Evolutionary conservation across 2,888 invertebrate species (phyloP), one percentile per base, ranked within the genome.

Genomic region (Hemicrepidius hirtus): DNA sequence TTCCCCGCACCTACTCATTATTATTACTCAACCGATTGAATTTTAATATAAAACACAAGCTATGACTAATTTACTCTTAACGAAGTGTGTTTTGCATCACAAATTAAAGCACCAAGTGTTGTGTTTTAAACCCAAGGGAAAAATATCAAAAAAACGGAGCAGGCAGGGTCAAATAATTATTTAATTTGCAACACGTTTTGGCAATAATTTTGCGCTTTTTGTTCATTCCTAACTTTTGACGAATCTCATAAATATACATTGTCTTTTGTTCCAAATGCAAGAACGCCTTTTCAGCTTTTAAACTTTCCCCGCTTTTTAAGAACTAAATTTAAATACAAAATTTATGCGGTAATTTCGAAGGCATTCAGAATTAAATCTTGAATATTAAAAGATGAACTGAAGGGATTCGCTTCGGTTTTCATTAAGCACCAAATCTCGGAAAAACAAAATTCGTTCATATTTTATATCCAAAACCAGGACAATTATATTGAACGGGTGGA

Each of bases 241-340:
- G 18, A 18, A 35, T 57, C 67, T 67, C 40, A 67, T 67, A 67
- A 67, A 67, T 67, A 67, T 57, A 59, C 67, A 67, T 67, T 59
- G 57, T 59, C 67, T 55, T 46, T 65, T 63, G 20, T 49, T 46
- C 28, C 46, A 32, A 62, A 64, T 49, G 64, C 37, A 49, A 24
- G 46, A 28, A 21, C 50, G 60, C 32, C 64, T 49, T 64, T 50
- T 65, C 50, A 53, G 35, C 60, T 60, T 44, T 60, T 44, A 60
- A 57, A 44, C 44, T 46, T 63, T 64, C 21, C 37, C 37, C 37
- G 41, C 60, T 9, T 16, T 57, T 57, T 50, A 35, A 40, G 46
- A 21, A 65, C 7, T 55, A 66, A 66, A 59, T 68, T 46, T 46
- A 59, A 68, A 68, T 68, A 46, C 46, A 59, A 68, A 68, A 68